Base-by-base conservation (phyloP, 2,797 vertebrate genomes). In the Typhlichthys subterraneus region DNA sequence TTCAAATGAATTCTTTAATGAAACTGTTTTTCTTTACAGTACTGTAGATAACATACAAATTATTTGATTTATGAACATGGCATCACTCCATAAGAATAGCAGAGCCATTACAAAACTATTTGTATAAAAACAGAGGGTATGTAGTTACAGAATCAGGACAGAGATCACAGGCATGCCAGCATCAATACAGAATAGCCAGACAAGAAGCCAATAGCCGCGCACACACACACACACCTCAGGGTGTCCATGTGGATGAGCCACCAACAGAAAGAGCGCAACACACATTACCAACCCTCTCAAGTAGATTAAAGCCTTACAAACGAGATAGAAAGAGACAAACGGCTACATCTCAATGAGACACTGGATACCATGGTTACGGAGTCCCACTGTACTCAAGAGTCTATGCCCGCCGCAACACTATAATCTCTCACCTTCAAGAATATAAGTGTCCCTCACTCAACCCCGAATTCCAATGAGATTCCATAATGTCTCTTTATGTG, bases 261-360 rank as follows among this genome's bases (percentile, higher is more conserved):
- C 71, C 45, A 50, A 57, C 61, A 72, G 69, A 58, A 13, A 31
- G 57, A 67, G 13, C 23, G 42, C 53, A 64, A 47, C 53, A 79
- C 49, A 69, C 65, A 79, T 77, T 87, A 64, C 85, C 85, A 79
- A 72, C 17, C 71, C 76, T 88, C 86, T 89, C 85, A 81, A 72
- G 75, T 90, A 90, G 89, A 92, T 90, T 75, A 92, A 92, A 92
- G 87, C 63, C 29, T 76, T 72, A 68, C 58, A 76, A 72, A 81
- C 31, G 59, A 75, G 65, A 77, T 72, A 67, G 63, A 23, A 66
- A 69, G 69, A 67, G 19, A 29, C 10, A 29, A 5, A 12, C 3
- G 14, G 9, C 12, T 45, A 53, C 38, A 33, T 29, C 59, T 72
- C 63, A 72, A 57, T 51, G 63, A 70, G 63, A 68, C 33, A 63